A percentile compares a stretch with the other conserved stretches of the same genome.
Conservation (phyloP, 2,888 invertebrate species). For the Melipona bicolor region DNA sequence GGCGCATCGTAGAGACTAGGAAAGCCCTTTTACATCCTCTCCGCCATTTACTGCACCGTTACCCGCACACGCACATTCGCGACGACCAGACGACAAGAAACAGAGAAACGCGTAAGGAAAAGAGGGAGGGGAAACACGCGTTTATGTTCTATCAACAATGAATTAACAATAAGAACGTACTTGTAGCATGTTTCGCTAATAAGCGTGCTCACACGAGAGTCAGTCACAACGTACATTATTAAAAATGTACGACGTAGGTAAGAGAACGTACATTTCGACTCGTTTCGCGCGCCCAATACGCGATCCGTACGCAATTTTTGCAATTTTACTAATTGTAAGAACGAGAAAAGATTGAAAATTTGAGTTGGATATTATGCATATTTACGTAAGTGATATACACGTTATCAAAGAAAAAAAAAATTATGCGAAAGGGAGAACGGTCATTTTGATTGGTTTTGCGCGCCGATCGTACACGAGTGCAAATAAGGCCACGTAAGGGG, state of each 20-base stretch:
- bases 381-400: slow-evolving; percentile 27
- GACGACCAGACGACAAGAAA: slow-evolving; percentile 1
- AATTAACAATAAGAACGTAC: not conserved
- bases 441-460: slow-evolving; percentile 62
- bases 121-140: not conserved
- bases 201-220: not conserved
- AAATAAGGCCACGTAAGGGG: slow-evolving; percentile 74
- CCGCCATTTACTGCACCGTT: slow-evolving; percentile 64
- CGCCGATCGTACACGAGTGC: slow-evolving; percentile 61
- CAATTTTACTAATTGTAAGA: not conserved
- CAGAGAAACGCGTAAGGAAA: slow-evolving; percentile 18
- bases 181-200: not conserved
- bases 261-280: not conserved
- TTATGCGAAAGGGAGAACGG: slow-evolving; percentile 50
- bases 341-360: slow-evolving; percentile 2
- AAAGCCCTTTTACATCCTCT: slow-evolving; percentile 58
- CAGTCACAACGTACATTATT: not conserved
- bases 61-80: slow-evolving; percentile 47
- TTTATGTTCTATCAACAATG: not conserved
- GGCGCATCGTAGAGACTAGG: slow-evolving; percentile 54
- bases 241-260: not conserved
- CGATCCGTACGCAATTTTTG: not conserved
- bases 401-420: not conserved
- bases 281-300: not conserved
- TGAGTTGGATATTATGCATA: not conserved